A percentile compares a stretch with the other conserved stretches of the same genome.
phyloP scores from a whole-genome alignment of 1,140 invertebrate species.

The Drosophila punjabiensis region DNA sequence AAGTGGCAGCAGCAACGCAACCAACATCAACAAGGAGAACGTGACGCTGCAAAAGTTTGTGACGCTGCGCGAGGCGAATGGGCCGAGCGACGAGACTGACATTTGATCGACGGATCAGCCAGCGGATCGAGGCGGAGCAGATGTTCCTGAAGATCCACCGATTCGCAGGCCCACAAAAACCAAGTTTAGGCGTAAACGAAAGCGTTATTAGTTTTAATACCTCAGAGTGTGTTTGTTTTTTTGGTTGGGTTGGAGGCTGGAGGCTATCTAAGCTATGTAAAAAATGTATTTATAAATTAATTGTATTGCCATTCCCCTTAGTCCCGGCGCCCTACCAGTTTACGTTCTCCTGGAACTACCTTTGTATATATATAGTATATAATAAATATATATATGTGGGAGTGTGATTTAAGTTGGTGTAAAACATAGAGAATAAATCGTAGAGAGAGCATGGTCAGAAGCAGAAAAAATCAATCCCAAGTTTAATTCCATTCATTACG shows the following conservation, averaged over 20 bases:
- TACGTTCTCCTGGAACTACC: constrained; percentile 4
- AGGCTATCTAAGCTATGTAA: constrained; percentile 67
- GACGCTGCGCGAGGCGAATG: constrained; percentile 69
- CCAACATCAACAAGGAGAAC: constrained; percentile 62
- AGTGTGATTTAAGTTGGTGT: constrained; percentile 44
- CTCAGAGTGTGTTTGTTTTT: constrained; percentile 55
- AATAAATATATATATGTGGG: constrained; percentile 17
- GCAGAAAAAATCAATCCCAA: constrained; percentile 26
- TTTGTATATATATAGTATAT: constrained; percentile 49
- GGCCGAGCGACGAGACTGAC: constrained; percentile 76
- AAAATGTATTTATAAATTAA: constrained; percentile 66
- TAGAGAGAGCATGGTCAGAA: constrained; percentile 26
- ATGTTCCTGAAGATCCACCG: constrained; percentile 20
- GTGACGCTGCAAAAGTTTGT: constrained; percentile 78
- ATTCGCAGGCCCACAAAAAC: constrained; percentile 57
- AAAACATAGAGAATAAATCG: constrained; percentile 52
- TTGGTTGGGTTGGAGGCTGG: constrained; percentile 54
- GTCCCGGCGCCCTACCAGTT: constrained; percentile 17
- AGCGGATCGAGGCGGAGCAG: constrained; percentile 13
- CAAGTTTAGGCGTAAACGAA: constrained; percentile 63
- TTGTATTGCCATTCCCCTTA: constrained; percentile 28
- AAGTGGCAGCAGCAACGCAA: constrained; percentile 6
- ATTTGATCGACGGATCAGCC: constrained; percentile 67
- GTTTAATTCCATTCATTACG: constrained; percentile 8
- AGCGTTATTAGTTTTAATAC: constrained; percentile 58